These are phyloP conservation scores for Sceloporus undulatus DNA, from an alignment of 2,113 vertebrate genomes.

Conservation along the genomic window DNA sequence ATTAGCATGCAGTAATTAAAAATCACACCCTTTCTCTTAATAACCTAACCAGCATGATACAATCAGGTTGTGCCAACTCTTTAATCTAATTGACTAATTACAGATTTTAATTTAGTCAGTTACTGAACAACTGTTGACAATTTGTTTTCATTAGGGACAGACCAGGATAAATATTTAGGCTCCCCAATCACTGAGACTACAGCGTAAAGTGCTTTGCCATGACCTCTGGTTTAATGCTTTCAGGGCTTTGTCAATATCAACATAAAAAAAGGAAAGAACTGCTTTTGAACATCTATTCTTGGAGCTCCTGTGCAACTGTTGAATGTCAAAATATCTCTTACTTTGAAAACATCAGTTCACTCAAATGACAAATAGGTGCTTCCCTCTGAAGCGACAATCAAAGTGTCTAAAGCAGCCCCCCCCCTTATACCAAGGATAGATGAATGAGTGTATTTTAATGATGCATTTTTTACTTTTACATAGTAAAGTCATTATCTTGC, in stretches of 20 bases:
- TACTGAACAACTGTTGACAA: slow-evolving; percentile 91
- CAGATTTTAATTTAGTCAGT: slow-evolving; percentile 91
- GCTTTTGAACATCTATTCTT: not conserved
- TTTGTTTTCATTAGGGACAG: slow-evolving; percentile 91
- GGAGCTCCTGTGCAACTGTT: not conserved
- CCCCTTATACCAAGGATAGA: not conserved
- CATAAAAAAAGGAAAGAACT: slow-evolving; percentile 45
- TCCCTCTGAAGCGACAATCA: fast-evolving
- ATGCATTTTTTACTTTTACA: slow-evolving; percentile 36
- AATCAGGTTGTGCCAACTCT: slow-evolving; percentile 90
- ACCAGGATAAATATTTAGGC: slow-evolving; percentile 89
- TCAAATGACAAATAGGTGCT: fast-evolving
- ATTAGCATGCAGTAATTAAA: slow-evolving; percentile 92
- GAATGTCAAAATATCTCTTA: not conserved
- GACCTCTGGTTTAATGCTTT: slow-evolving; percentile 70
- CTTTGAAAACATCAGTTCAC: slow-evolving; percentile 4
- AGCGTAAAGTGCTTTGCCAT: slow-evolving; percentile 70
- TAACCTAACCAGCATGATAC: slow-evolving; percentile 90
- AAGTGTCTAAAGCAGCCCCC: slow-evolving; percentile 21
- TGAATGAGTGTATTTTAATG: slow-evolving; percentile 19
- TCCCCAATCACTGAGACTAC: slow-evolving; percentile 82
- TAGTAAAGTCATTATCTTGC: slow-evolving; percentile 63
- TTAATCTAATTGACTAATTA: slow-evolving; percentile 93
- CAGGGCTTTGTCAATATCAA: slow-evolving; percentile 30
- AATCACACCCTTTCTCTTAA: slow-evolving; percentile 91